phyloP scores from a whole-genome alignment of 2,888 invertebrate genomes.

The Aplocera efformata region DNA sequence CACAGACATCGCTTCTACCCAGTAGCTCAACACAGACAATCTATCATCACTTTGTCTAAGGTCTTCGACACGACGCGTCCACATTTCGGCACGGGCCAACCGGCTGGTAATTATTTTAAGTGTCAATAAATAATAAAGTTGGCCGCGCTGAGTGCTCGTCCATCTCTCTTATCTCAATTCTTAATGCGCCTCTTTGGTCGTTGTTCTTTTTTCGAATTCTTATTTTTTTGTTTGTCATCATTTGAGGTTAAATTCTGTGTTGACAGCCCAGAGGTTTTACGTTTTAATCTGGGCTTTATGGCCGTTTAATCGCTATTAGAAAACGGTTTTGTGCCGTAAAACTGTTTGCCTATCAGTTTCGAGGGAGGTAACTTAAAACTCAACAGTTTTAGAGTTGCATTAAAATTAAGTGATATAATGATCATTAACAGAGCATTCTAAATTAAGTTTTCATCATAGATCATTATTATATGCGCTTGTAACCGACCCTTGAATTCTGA shows the following conservation, averaged over 20 bases:
- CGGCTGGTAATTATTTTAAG: conserved; percentile 76
- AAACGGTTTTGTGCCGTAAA: conserved; percentile 39
- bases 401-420: conserved; percentile 41
- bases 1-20: conserved; percentile 11
- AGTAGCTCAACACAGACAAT: conserved; percentile 23
- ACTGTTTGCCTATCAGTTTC: conserved; percentile 50
- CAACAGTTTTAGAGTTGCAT: conserved; percentile 36
- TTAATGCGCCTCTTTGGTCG: conserved; percentile 79
- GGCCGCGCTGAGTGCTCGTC: conserved; percentile 76
- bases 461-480: conserved; percentile 3
- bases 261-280: conserved; percentile 76
- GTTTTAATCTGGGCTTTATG: conserved; percentile 75
- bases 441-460: too few species aligned
- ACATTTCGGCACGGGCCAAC: conserved; percentile 74
- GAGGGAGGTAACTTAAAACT: conserved; percentile 42
- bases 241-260: conserved; percentile 73
- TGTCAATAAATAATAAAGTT: conserved; percentile 80
- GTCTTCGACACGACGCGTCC: conserved; percentile 50
- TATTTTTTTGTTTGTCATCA: conserved; percentile 66
- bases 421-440: conserved; percentile 43
- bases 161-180: conserved; percentile 79
- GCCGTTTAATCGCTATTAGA: conserved; percentile 63
- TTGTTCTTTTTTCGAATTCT: conserved; percentile 58
- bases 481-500: neutral
- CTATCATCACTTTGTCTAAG: conserved; percentile 34